These are phyloP conservation scores for Notechis scutatus DNA, from an alignment of 2,113 vertebrate genomes.

Conservation along the genomic window DNA sequence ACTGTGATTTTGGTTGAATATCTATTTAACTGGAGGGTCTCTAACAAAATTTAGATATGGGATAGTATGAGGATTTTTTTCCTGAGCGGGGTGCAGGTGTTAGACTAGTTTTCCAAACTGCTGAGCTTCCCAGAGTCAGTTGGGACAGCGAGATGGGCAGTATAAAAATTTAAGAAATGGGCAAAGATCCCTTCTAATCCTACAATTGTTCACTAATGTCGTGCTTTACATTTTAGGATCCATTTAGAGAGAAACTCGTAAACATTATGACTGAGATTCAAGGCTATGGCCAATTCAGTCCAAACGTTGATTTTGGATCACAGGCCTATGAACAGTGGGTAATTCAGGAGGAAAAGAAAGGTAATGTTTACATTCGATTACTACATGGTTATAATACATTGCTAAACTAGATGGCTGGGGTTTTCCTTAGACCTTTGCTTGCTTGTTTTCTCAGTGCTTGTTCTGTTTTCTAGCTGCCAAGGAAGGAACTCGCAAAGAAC, in stretches of 20 bases:
- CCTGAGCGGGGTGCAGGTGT: rapidly evolving
- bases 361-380: slow-evolving; percentile 61
- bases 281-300: slow-evolving; percentile 71
- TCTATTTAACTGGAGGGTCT: neutral
- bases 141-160: neutral
- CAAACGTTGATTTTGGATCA: slow-evolving; percentile 82
- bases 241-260: slow-evolving; percentile 85
- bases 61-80: neutral
- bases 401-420: neutral
- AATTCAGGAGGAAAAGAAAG: slow-evolving; percentile 80
- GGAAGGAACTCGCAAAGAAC: slow-evolving; percentile 79
- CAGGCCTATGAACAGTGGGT: slow-evolving; percentile 94
- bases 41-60: neutral
- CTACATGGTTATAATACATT: neutral
- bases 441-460: neutral
- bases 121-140: neutral
- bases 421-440: neutral
- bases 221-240: slow-evolving; percentile 78
- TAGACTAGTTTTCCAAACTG: neutral
- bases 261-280: slow-evolving; percentile 89
- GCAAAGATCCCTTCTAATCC: neutral
- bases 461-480: slow-evolving; percentile 76
- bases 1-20: slow-evolving; percentile 18
- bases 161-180: neutral
- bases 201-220: neutral